A percentile compares a stretch with the other conserved stretches of the same genome.
Conservation (phyloP, 2,113 vertebrate genomes). For the Sula dactylatra region DNA sequence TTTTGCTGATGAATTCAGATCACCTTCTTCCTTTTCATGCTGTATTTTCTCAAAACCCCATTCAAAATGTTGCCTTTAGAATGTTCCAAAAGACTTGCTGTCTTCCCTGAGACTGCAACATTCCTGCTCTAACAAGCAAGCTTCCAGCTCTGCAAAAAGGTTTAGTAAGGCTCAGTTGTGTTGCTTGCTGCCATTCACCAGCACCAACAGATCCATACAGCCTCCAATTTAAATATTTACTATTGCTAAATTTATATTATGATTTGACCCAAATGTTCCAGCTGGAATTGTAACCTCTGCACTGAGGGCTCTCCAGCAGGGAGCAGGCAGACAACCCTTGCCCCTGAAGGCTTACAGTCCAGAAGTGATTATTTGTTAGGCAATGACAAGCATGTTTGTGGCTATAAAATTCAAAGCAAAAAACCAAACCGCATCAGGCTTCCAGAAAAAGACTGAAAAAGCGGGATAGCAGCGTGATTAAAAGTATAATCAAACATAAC, state of each 20-base stretch:
- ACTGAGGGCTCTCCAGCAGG: neutral
- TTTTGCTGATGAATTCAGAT: neutral
- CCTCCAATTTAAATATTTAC: constrained; percentile 13
- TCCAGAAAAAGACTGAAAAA: neutral
- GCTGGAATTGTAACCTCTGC: constrained; percentile 16
- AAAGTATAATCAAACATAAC: neutral
- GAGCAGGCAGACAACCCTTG: constrained; percentile 20
- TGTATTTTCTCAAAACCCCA: neutral
- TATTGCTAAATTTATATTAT: constrained; percentile 17
- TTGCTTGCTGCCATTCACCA: neutral
- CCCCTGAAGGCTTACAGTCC: neutral
- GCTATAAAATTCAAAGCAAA: neutral
- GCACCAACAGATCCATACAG: neutral
- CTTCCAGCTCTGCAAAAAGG: neutral
- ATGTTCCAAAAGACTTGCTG: neutral
- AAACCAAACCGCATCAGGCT: neutral
- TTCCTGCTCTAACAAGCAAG: neutral
- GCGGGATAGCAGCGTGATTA: neutral
- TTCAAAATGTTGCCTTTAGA: neutral
- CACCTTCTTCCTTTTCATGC: neutral
- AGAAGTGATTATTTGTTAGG: constrained; percentile 46
- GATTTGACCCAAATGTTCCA: constrained; percentile 3
- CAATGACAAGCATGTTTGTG: neutral
- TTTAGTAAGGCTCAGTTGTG: neutral
- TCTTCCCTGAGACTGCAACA: neutral